These are phyloP conservation scores for Eupeodes corollae DNA, from an alignment of 1,140 invertebrate species.

Conservation along the genomic window DNA sequence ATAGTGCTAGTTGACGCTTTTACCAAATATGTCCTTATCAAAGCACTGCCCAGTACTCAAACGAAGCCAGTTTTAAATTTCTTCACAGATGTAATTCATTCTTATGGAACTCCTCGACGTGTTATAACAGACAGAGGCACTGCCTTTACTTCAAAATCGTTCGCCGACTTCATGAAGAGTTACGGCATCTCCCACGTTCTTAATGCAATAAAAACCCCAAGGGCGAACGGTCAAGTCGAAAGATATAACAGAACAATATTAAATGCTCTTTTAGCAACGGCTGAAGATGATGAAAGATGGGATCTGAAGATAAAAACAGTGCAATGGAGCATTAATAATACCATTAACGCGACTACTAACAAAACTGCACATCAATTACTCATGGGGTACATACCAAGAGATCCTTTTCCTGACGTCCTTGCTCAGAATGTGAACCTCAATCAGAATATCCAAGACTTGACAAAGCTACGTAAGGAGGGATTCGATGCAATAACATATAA, in stretches of 20 bases:
- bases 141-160: slow-evolving; percentile 4
- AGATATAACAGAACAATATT: slow-evolving; percentile 13
- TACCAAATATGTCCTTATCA: slow-evolving; percentile 7
- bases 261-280: neutral
- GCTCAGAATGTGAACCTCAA: no score
- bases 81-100: slow-evolving; percentile 7
- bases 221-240: slow-evolving; percentile 17
- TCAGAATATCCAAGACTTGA: no score
- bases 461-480: no score
- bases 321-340: no score
- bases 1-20: slow-evolving; percentile 36
- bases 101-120: slow-evolving; percentile 8
- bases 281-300: slow-evolving; percentile 2
- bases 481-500: no score
- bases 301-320: no score
- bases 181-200: slow-evolving; percentile 6
- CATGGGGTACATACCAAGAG: no score
- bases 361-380: no score
- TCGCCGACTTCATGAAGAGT: slow-evolving; percentile 1
- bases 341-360: no score
- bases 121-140: slow-evolving; percentile 17
- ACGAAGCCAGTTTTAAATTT: slow-evolving; percentile 17
- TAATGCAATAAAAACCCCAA: slow-evolving; percentile 10
- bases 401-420: no score
- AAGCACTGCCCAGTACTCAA: no score